Conservation (phyloP, 2,797 vertebrate genomes). For the Rhynchotus rufescens region DNA sequence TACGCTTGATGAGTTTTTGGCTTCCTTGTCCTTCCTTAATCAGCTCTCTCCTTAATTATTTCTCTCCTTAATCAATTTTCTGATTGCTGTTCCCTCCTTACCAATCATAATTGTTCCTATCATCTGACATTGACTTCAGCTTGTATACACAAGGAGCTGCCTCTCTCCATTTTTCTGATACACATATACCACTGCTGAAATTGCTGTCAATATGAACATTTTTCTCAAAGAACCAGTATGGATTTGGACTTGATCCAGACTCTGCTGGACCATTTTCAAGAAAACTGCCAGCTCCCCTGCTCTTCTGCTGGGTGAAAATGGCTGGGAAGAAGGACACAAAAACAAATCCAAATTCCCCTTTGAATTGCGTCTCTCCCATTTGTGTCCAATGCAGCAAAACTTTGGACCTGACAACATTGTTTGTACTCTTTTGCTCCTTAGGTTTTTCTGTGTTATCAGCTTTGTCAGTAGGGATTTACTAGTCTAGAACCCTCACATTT, state of each 20-base stretch:
- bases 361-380: not conserved
- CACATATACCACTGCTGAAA: not conserved
- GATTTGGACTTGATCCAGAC: not conserved
- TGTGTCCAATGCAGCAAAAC: not conserved
- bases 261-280: not conserved
- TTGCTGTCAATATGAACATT: not conserved
- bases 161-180: not conserved
- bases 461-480: not conserved
- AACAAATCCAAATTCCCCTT: not conserved
- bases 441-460: not conserved
- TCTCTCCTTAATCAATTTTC: slow-evolving; percentile 44
- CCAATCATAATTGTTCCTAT: not conserved
- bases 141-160: not conserved
- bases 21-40: slow-evolving; percentile 33
- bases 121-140: slow-evolving; percentile 27
- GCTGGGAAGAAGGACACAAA: not conserved
- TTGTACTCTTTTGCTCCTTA: not conserved
- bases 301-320: not conserved
- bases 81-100: slow-evolving; percentile 40
- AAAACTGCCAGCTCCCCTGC: accelerated
- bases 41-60: slow-evolving; percentile 17
- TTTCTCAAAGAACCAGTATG: not conserved
- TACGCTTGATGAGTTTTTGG: slow-evolving; percentile 15
- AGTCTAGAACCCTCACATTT: not conserved
- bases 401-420: not conserved